A percentile compares a stretch with the other conserved stretches of the same genome.
Conservation (phyloP, 1,140 invertebrate species). For the Scaptodrosophila lebanonensis region DNA sequence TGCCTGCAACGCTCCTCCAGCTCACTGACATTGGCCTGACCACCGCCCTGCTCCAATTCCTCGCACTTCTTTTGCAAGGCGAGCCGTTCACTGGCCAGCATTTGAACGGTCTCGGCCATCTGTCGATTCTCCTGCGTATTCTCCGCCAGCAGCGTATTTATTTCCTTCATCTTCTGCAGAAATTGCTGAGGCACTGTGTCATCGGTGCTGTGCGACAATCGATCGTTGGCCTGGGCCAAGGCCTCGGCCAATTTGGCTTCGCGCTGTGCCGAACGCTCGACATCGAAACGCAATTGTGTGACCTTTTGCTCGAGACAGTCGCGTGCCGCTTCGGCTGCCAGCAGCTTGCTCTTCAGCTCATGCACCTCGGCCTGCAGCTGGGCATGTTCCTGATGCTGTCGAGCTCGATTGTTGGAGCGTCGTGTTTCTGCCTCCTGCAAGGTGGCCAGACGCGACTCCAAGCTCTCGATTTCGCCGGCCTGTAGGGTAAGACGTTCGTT, state of each 20-base stretch:
- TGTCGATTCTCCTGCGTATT: conserved; percentile 79
- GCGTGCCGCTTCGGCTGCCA: conserved; percentile 36
- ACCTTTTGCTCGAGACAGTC: conserved; percentile 56
- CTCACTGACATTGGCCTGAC: conserved; percentile 45
- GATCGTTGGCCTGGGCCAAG: conserved; percentile 55
- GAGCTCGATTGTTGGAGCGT: conserved; percentile 49
- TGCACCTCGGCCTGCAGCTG: conserved; percentile 64
- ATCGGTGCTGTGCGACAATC: conserved; percentile 52
- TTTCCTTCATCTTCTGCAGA: conserved; percentile 79
- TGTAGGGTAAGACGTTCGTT: conserved; percentile 70
- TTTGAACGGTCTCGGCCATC: conserved; percentile 78
- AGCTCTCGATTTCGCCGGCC: conserved; percentile 66
- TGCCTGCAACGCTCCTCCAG: conserved; percentile 79
- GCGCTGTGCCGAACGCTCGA: conserved; percentile 59
- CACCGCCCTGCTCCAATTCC: conserved; percentile 62
- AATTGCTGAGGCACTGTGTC: conserved; percentile 77
- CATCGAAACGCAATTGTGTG: conserved; percentile 57
- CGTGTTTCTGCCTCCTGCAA: conserved; percentile 69
- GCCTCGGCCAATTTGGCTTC: conserved; percentile 69
- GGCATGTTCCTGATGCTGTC: conserved; percentile 62
- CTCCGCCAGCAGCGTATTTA: conserved; percentile 77
- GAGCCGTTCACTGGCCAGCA: conserved; percentile 77
- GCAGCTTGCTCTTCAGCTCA: conserved; percentile 53
- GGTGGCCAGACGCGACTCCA: conserved; percentile 59
- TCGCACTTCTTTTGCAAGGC: conserved; percentile 76